These are phyloP conservation scores for Odontocolon sp. DNA, from an alignment of 2,888 invertebrate species.

Conservation along the genomic window DNA sequence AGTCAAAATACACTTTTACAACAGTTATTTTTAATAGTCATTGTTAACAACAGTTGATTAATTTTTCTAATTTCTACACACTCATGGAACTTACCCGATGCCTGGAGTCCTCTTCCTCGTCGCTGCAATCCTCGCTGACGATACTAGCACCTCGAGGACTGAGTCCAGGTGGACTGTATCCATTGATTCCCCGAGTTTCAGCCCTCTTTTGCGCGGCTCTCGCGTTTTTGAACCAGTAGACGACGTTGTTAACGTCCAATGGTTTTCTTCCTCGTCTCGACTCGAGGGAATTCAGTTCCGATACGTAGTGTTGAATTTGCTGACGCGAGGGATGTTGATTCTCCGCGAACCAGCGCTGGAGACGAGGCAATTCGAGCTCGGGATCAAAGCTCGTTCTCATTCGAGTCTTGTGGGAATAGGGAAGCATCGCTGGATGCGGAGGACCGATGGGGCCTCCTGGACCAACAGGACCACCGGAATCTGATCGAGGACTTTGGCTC, in stretches of 20 bases:
- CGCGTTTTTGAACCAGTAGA: conserved; percentile 99
- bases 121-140: conserved; percentile 80
- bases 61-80: not conserved
- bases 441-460: conserved; percentile 81
- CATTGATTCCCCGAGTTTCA: conserved; percentile 83
- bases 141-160: conserved; percentile 80
- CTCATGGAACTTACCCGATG: conserved; percentile 75
- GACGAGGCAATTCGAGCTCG: conserved; percentile 96
- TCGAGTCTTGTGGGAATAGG: conserved; percentile 89
- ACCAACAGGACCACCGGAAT: conserved; percentile 80
- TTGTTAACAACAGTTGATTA: not conserved
- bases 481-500: conserved; percentile 76
- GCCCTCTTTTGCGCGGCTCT: conserved; percentile 97
- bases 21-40: not conserved
- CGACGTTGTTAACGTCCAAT: conserved; percentile 96
- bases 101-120: conserved; percentile 82
- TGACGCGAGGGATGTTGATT: conserved; percentile 98
- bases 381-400: conserved; percentile 99
- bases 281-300: conserved; percentile 95
- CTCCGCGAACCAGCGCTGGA: conserved; percentile 98
- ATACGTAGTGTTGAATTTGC: conserved; percentile 97
- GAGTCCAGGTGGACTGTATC: conserved; percentile 79
- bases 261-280: conserved; percentile 96
- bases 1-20: not conserved
- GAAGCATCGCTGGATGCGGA: conserved; percentile 86